A percentile compares a stretch with the other conserved stretches of the same genome.
Evolutionary conservation across 2,888 invertebrate genomes (phyloP).

Genomic region (Mimumesa dahlbomi): DNA sequence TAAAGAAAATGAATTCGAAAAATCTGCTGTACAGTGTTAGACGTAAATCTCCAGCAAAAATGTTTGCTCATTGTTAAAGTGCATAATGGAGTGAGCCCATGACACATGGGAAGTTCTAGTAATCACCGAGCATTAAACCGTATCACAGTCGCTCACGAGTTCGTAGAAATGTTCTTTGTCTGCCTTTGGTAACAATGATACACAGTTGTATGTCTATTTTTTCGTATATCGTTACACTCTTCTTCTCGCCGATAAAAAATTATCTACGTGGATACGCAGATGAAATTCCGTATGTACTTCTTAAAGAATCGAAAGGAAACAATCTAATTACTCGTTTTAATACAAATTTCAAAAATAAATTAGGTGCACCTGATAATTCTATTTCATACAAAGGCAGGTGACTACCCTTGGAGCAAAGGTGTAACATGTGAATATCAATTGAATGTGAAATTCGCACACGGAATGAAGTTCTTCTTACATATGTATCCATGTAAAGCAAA

Average conservation of each 20-base stretch:
- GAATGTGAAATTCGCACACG: too few relatives aligned
- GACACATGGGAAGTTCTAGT: conserved; percentile 31
- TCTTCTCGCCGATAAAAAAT: conserved; percentile 27
- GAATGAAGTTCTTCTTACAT: too few relatives aligned
- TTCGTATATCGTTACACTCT: conserved; percentile 10
- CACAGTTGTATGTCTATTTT: conserved; percentile 15
- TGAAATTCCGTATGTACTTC: neutral
- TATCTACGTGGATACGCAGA: conserved; percentile 10
- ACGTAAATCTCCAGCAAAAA: conserved; percentile 2
- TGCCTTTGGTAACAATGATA: conserved; percentile 7
- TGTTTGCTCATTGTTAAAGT: conserved; percentile 17
- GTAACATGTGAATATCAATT: too few relatives aligned
- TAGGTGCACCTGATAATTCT: too few relatives aligned
- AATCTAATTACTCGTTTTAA: too few relatives aligned
- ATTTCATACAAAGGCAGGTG: too few relatives aligned
- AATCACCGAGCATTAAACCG: conserved; percentile 34
- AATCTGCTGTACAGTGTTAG: neutral
- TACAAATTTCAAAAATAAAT: too few relatives aligned
- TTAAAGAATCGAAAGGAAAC: neutral
- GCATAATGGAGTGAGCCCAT: neutral
- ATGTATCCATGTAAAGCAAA: too few relatives aligned
- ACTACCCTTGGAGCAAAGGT: too few relatives aligned
- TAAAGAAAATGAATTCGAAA: too few relatives aligned
- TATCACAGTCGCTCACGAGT: conserved; percentile 51
- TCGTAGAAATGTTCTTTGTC: conserved; percentile 55